Conservation (phyloP, 2,888 invertebrate genomes). For the Athrips mouffetella region DNA sequence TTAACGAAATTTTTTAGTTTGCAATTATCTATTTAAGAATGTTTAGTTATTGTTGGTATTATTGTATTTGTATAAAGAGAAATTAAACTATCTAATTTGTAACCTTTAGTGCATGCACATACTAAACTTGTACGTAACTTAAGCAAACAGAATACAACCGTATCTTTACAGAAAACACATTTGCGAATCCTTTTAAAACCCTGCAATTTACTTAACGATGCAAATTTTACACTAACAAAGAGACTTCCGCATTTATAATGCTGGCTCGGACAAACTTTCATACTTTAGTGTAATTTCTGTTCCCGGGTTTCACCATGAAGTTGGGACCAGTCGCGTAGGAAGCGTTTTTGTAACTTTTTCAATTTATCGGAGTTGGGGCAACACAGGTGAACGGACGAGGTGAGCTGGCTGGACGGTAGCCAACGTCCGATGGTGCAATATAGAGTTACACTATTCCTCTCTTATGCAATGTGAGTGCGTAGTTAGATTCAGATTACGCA, state of each 20-base stretch:
- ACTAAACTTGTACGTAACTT: too few relatives aligned
- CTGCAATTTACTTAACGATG: constrained; percentile 6
- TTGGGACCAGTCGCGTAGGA: constrained; percentile 1
- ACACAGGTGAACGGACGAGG: background rate
- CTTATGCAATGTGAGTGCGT: too few relatives aligned
- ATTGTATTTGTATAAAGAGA: too few relatives aligned
- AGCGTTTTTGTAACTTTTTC: constrained; percentile 12
- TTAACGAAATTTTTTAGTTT: too few relatives aligned
- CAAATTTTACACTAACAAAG: constrained; percentile 9
- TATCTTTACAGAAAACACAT: background rate
- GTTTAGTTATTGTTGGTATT: background rate
- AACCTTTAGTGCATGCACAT: too few relatives aligned
- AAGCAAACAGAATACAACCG: too few relatives aligned
- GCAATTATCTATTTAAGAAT: background rate
- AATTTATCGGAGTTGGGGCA: constrained; percentile 9
- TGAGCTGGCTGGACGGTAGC: background rate
- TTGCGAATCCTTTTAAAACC: background rate
- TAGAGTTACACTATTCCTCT: too few relatives aligned
- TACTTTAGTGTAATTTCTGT: constrained; percentile 7
- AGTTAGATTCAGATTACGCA: too few relatives aligned
- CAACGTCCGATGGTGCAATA: background rate
- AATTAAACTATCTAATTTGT: too few relatives aligned
- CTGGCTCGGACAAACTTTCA: constrained; percentile 7
- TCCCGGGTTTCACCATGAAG: background rate
- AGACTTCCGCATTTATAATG: constrained; percentile 9